Conservation (phyloP, 2,888 invertebrate species). For the Amblyteles armatorius region DNA sequence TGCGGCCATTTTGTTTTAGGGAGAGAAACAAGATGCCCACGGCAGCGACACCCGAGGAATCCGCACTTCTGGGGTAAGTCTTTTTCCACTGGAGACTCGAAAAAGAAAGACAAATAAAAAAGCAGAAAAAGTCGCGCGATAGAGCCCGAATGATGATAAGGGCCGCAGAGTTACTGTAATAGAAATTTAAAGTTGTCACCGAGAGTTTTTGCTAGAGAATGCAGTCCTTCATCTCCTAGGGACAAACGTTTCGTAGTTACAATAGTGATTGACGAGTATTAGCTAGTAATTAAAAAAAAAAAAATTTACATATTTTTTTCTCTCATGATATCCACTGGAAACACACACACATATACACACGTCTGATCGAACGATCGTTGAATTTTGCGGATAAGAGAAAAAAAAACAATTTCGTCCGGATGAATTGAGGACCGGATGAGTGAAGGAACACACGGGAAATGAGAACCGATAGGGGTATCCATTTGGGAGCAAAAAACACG, state of each 20-base stretch:
- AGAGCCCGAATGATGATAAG: slow-evolving; percentile 42
- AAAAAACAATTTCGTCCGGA: slow-evolving; percentile 26
- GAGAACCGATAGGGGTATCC: not conserved
- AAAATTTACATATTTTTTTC: slow-evolving; percentile 1
- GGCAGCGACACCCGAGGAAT: slow-evolving; percentile 92
- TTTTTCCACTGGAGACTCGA: slow-evolving; percentile 15
- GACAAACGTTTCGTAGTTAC: slow-evolving; percentile 40
- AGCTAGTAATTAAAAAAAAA: slow-evolving; percentile 54
- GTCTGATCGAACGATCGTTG: slow-evolving; percentile 43
- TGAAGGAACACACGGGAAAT: too few species aligned
- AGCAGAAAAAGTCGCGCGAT: slow-evolving; percentile 12
- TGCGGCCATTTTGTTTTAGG: slow-evolving; percentile 84
- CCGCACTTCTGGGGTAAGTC: slow-evolving; percentile 95
- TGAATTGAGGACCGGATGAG: too few species aligned
- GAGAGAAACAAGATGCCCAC: slow-evolving; percentile 88
- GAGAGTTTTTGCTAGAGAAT: slow-evolving; percentile 53
- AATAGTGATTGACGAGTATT: slow-evolving; percentile 52
- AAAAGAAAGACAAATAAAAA: slow-evolving; percentile 11
- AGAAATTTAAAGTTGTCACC: slow-evolving; percentile 27
- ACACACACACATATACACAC: slow-evolving; percentile 19
- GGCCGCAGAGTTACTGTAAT: slow-evolving; percentile 30
- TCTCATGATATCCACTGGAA: slow-evolving; percentile 30
- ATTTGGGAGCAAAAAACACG: not conserved
- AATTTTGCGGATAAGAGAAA: slow-evolving; percentile 42
- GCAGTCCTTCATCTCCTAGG: slow-evolving; percentile 39